Evolutionary conservation across 2,888 invertebrate species (phyloP).

Genomic region (Yponomeuta sedellus): DNA sequence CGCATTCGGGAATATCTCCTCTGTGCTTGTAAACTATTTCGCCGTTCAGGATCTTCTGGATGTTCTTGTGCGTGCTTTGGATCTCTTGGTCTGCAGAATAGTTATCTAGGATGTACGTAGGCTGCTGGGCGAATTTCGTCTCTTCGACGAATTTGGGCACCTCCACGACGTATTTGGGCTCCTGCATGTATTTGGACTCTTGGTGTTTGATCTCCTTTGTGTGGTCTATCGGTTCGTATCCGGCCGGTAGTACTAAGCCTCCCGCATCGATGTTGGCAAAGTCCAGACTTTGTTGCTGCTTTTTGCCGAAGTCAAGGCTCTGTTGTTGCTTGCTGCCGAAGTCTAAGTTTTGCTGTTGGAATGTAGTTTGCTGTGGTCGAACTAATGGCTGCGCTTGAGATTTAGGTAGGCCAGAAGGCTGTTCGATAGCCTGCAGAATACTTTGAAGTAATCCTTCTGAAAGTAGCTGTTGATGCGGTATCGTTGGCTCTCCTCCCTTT

Average conservation of each 20-base stretch:
- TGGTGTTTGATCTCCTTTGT: conserved; percentile 31
- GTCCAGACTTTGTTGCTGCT: conserved; percentile 26
- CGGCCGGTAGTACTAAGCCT: conserved; percentile 56
- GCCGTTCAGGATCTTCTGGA: conserved; percentile 32
- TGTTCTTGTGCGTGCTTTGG: conserved; percentile 40
- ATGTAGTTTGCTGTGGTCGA: neutral
- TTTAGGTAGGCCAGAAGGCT: conserved; percentile 60
- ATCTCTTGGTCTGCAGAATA: conserved; percentile 39
- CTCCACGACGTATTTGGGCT: conserved; percentile 21
- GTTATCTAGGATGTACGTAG: conserved; percentile 18
- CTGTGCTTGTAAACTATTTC: conserved; percentile 37
- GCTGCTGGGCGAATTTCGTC: conserved; percentile 21
- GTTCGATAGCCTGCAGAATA: conserved; percentile 88
- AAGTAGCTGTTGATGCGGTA: conserved; percentile 84
- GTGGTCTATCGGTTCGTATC: conserved; percentile 60
- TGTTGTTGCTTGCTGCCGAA: conserved; percentile 20
- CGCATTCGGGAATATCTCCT: conserved; percentile 54
- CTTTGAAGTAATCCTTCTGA: conserved; percentile 88
- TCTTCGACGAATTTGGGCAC: neutral
- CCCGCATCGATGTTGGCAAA: conserved; percentile 35
- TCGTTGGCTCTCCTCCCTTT: conserved; percentile 60
- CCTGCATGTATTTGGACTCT: conserved; percentile 9
- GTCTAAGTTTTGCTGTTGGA: conserved; percentile 16
- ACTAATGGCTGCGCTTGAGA: neutral
- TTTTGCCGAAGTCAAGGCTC: conserved; percentile 29